A percentile compares a stretch with the other conserved stretches of the same genome.
phyloP scores from a whole-genome alignment of 2,888 invertebrate genomes.

The Agonopterix alstromeriana region DNA sequence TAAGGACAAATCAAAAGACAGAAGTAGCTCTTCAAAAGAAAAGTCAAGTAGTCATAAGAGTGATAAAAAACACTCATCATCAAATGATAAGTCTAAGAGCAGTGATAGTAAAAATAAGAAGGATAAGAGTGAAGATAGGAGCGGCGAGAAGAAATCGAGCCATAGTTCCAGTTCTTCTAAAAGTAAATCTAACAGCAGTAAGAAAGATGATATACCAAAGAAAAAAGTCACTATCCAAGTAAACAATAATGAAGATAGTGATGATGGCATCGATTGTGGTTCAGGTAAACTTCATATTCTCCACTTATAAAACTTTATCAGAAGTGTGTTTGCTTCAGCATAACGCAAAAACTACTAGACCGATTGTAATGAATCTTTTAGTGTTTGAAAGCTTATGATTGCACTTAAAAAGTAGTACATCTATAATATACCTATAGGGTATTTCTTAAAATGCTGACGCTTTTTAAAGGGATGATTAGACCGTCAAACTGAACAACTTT shows the following conservation, averaged over 20 bases:
- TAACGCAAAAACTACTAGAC: too few relatives aligned
- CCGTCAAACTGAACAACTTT: too few relatives aligned
- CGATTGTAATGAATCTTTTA: too few relatives aligned
- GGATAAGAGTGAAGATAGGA: conserved; percentile 35
- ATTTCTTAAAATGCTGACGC: too few relatives aligned
- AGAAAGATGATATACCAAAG: conserved; percentile 64
- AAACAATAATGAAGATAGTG: conserved; percentile 48
- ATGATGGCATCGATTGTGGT: conserved; percentile 82
- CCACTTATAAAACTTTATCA: too few relatives aligned
- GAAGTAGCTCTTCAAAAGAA: conserved; percentile 53
- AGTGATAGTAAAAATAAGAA: conserved; percentile 37
- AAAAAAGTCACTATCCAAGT: conserved; percentile 37
- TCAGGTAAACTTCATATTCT: conserved; percentile 61
- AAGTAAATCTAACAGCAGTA: conserved; percentile 46
- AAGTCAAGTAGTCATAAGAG: conserved; percentile 50
- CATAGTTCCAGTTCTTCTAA: conserved; percentile 49
- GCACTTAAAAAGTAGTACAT: too few relatives aligned
- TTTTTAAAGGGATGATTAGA: too few relatives aligned
- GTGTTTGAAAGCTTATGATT: too few relatives aligned
- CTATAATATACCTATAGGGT: too few relatives aligned
- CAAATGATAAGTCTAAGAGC: conserved; percentile 43
- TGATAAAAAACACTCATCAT: conserved; percentile 48
- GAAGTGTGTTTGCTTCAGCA: too few relatives aligned
- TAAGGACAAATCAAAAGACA: conserved; percentile 55
- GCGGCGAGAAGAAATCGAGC: conserved; percentile 46